Conservation (phyloP, 1,140 invertebrate species). For the Drosophila leontia region DNA sequence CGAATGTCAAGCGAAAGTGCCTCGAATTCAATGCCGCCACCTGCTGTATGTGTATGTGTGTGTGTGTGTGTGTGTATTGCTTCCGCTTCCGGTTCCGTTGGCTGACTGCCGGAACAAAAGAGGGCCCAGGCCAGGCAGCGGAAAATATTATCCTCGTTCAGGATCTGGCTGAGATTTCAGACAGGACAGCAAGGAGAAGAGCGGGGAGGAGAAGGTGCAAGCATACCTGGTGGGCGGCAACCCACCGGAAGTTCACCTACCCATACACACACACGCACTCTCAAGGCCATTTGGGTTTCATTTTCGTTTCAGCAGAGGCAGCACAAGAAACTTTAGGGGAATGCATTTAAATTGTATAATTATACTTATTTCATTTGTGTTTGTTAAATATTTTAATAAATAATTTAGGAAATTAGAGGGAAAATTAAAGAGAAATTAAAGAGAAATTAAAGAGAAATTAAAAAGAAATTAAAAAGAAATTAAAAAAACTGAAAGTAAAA, state of each 20-base stretch:
- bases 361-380: neutral
- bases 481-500: no score
- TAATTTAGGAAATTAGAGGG: neutral
- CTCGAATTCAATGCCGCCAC: constrained; percentile 22
- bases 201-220: constrained; percentile 15
- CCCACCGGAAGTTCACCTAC: constrained; percentile 38
- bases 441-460: no score
- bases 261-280: neutral
- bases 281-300: constrained; percentile 21
- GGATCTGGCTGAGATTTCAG: constrained; percentile 25
- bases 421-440: no score
- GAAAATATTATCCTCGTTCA: constrained; percentile 69
- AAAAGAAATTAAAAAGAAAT: neutral
- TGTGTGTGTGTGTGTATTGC: constrained; percentile 47
- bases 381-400: neutral
- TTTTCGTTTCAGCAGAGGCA: neutral
- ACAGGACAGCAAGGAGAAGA: constrained; percentile 2
- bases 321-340: neutral
- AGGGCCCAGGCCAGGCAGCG: constrained; percentile 39
- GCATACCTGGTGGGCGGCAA: constrained; percentile 19
- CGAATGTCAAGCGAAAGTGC: constrained; percentile 6
- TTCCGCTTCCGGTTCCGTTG: constrained; percentile 60
- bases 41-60: neutral
- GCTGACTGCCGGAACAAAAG: constrained; percentile 48
- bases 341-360: neutral